Evolutionary conservation across 2,113 vertebrate species (phyloP).

Genomic region (Mustela lutreola): DNA sequence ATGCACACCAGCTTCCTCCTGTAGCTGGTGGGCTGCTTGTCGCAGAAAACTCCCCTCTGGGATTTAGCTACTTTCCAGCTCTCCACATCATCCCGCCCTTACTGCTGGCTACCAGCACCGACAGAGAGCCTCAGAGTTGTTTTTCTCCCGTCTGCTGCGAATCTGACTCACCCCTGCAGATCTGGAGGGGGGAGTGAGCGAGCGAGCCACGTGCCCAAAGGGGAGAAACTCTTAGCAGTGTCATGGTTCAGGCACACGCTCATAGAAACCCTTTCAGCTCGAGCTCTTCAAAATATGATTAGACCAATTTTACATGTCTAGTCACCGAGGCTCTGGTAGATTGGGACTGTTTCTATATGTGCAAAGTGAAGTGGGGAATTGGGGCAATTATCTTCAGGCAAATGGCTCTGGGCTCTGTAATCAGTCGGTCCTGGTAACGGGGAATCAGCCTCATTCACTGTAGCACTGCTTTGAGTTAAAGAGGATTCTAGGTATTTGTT

Average conservation of each 20-base stretch:
- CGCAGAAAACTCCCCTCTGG: background rate
- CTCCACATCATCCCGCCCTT: background rate
- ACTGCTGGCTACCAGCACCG: background rate
- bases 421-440: slow-evolving; percentile 65
- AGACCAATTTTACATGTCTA: slow-evolving; percentile 72
- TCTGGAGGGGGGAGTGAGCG: background rate
- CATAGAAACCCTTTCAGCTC: slow-evolving; percentile 35
- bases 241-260: slow-evolving; percentile 27
- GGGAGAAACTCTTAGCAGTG: background rate
- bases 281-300: slow-evolving; percentile 71
- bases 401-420: slow-evolving; percentile 67
- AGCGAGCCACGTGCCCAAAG: background rate
- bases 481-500: slow-evolving; percentile 48
- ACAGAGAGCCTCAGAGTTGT: slow-evolving; percentile 33
- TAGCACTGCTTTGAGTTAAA: background rate
- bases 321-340: slow-evolving; percentile 61
- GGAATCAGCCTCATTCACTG: slow-evolving; percentile 6
- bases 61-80: background rate
- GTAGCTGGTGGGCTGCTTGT: background rate
- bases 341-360: slow-evolving; percentile 67
- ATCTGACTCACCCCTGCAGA: slow-evolving; percentile 70
- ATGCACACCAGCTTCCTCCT: no score
- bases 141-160: slow-evolving; percentile 13
- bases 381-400: slow-evolving; percentile 76
- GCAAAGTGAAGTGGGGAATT: slow-evolving; percentile 73